Percentiles rank a stretch among this genome's conserved stretches.
Evolutionary conservation across 2,797 vertebrate genomes (phyloP).

Genomic region (Tangara arthus): DNA sequence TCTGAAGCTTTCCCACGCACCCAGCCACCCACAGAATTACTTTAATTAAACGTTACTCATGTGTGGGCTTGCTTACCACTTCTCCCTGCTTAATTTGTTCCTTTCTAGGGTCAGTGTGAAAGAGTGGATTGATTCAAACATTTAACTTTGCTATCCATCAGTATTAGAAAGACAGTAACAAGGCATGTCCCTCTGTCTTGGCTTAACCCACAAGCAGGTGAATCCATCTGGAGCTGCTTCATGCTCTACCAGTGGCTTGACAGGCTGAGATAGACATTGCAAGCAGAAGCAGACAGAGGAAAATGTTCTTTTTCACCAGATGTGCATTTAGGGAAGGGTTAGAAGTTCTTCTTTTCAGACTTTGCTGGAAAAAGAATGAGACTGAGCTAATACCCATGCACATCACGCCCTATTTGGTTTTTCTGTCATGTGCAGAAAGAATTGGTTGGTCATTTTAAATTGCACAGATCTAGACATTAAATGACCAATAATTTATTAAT

Average conservation of each 20-base stretch:
- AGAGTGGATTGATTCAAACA: background rate
- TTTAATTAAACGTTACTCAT: conserved; percentile 17
- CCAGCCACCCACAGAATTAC: background rate
- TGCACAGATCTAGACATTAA: background rate
- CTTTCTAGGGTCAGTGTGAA: background rate
- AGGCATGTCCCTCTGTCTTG: background rate
- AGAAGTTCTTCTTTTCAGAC: background rate
- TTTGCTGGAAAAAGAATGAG: background rate
- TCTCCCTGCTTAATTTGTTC: background rate
- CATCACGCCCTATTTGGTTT: background rate
- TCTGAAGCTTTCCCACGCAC: background rate
- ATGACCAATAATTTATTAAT: background rate
- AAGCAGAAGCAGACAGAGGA: background rate
- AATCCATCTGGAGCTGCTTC: background rate
- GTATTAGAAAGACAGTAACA: background rate
- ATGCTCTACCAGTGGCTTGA: background rate
- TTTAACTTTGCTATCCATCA: background rate
- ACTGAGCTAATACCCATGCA: background rate
- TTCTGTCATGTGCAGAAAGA: background rate
- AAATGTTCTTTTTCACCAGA: background rate
- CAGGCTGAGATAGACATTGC: background rate
- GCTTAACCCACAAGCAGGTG: background rate
- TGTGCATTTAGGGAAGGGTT: background rate
- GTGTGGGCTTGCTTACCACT: background rate
- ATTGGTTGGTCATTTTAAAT: background rate